Conservation (phyloP, 2,888 invertebrate species). For the Xanthorhoe spadicearia region DNA sequence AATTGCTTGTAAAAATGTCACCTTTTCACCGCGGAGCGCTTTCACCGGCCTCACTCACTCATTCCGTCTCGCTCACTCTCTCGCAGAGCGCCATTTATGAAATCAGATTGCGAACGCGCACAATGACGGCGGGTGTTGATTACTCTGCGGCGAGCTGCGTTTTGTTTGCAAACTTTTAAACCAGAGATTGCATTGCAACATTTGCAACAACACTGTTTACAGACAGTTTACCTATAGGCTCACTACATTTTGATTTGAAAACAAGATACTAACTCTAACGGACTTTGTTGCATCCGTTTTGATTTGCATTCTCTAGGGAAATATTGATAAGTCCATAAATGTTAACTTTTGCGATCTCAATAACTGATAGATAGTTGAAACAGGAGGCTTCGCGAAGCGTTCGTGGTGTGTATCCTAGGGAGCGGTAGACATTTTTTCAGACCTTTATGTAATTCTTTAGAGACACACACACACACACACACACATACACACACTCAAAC, state of each 20-base stretch:
- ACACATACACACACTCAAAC: no score
- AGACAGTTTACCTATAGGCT: neutral
- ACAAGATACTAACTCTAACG: neutral
- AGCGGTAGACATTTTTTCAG: no score
- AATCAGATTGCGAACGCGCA: constrained; percentile 12
- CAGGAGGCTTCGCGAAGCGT: no score
- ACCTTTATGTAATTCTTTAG: no score
- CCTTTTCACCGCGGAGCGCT: constrained; percentile 41
- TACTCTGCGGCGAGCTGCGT: constrained; percentile 1
- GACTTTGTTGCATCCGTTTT: neutral
- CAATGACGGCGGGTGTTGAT: constrained; percentile 16
- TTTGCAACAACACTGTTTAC: neutral
- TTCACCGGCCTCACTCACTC: constrained; percentile 16
- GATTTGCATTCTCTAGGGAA: no score
- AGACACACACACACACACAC: no score
- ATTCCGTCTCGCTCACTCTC: constrained; percentile 8
- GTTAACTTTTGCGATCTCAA: no score
- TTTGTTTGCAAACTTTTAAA: neutral
- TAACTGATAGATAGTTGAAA: no score
- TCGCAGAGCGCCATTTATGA: constrained; percentile 22
- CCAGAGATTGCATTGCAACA: neutral
- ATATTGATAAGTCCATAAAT: no score
- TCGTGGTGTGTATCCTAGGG: no score
- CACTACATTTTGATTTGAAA: neutral
- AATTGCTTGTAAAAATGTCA: constrained; percentile 58